phyloP scores from a whole-genome alignment of 2,113 vertebrate species.

The Choloepus hoffmanni region DNA sequence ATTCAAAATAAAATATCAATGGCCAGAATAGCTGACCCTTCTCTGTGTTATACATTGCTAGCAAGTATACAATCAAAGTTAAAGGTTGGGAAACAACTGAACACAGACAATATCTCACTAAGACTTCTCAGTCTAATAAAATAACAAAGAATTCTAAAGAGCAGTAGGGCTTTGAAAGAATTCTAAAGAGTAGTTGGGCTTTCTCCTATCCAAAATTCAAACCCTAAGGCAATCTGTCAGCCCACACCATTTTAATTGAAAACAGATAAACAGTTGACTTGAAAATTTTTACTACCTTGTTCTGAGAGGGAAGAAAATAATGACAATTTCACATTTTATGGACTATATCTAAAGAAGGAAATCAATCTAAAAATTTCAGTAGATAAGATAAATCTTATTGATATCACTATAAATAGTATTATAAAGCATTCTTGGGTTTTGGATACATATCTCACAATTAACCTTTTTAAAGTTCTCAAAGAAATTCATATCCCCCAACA shows the following conservation, averaged over 20 bases:
- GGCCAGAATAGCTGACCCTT: conserved; percentile 71
- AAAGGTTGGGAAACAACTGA: conserved; percentile 63
- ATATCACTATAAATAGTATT: not conserved
- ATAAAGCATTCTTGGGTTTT: not conserved
- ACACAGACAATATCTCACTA: not conserved
- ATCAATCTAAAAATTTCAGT: not conserved
- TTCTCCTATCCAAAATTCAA: not conserved
- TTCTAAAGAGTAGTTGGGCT: not conserved
- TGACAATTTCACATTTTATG: not conserved
- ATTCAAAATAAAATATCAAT: conserved; percentile 70
- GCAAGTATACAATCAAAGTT: conserved; percentile 72
- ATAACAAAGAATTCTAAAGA: not conserved
- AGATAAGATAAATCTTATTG: not conserved
- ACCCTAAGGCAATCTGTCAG: not conserved
- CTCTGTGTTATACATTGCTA: conserved; percentile 73
- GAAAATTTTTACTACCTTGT: not conserved
- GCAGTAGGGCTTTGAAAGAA: not conserved
- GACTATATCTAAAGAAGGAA: not conserved
- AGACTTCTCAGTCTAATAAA: not conserved
- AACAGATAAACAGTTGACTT: not conserved
- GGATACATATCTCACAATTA: not conserved
- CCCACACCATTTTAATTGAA: not conserved
- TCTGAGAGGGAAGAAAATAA: not conserved
- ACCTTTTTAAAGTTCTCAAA: not conserved
- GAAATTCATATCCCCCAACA: not conserved